Base-by-base conservation (phyloP, 1,140 invertebrate species). In the Alviniconcha marisindica region DNA sequence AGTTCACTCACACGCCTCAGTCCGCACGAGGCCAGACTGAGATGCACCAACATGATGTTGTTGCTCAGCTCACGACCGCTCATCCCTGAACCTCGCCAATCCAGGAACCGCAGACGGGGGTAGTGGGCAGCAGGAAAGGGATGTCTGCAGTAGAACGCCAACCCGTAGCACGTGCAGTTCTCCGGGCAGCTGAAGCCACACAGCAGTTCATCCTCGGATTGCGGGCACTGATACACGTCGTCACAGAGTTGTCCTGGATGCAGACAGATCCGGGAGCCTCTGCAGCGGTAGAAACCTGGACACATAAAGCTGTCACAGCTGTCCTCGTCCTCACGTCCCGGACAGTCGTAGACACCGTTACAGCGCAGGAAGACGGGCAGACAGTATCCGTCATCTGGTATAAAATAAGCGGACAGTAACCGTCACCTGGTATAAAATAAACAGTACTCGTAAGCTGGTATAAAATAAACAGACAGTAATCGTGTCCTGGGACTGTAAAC, bases 121-220 rank as follows among this genome's bases (percentile, higher is more conserved):
- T 48, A 24, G 0, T 54, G 28, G 18, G 1, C 7, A 12, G 79
- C 71, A 24, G 18, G 42, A n/a, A 79, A 54, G 1, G 24, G n/a
- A 31, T 38, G 1, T 0, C 31, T 24, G 31, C 83, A 84, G 2
- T 42, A 79, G 42, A 76, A 80, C 24, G 79, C 83, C 36, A 42
- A 33, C 38, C 69, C 79, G 33, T 71, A 28, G 48, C 83, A 81
- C n/a, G 40, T 36, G 60, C 83, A 84, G 36, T 69, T 40, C 0
- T 76, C n/a, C 12, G 78, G 83, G 31, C 78, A 84, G 0, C 40
- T 66, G 1, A 63, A n/a, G 51, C 81, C n/a, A 66, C 83, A 84
- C 42, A 84, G 33, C 15, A 81, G 10, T 33, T 84, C 83, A 38
- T 84, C 83, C 42, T 84, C 83, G 28, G 77, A 66, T n/a, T 84